Conservation (phyloP, 2,888 invertebrate species). For the Trissolcus brochymenae region DNA sequence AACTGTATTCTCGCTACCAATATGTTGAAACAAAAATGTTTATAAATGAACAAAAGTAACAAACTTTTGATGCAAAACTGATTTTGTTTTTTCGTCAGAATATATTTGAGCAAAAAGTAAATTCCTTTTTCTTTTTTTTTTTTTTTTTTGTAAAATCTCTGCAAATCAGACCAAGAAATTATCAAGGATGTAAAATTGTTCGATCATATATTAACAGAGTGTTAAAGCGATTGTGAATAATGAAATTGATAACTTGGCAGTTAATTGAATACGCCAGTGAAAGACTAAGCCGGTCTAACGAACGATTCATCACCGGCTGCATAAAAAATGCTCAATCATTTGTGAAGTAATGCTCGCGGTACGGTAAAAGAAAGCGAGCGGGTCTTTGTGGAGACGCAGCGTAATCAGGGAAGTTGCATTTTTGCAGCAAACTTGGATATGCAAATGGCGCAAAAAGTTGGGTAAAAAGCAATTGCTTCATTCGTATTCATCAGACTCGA, state of each 20-base stretch:
- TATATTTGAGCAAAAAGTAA: too few relatives aligned
- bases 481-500: constrained; percentile 57
- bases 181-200: not conserved
- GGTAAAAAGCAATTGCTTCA: constrained; percentile 58
- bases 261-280: constrained; percentile 23
- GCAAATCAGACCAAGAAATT: too few relatives aligned
- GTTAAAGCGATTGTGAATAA: constrained; percentile 23
- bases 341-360: constrained; percentile 39
- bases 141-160: too few relatives aligned
- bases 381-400: constrained; percentile 47
- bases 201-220: constrained; percentile 1
- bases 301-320: constrained; percentile 51
- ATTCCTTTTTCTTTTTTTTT: too few relatives aligned
- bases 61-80: too few relatives aligned
- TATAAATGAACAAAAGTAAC: too few relatives aligned
- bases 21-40: not conserved
- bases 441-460: constrained; percentile 54
- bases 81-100: too few relatives aligned
- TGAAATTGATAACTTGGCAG: constrained; percentile 34
- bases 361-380: constrained; percentile 50
- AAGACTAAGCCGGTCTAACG: constrained; percentile 34
- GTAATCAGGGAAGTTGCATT: constrained; percentile 57
- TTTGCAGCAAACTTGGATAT: constrained; percentile 54
- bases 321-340: constrained; percentile 54
- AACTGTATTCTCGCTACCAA: constrained; percentile 14